phyloP scores from a whole-genome alignment of 2,797 vertebrate genomes.

The Lagorchestes hirsutus region DNA sequence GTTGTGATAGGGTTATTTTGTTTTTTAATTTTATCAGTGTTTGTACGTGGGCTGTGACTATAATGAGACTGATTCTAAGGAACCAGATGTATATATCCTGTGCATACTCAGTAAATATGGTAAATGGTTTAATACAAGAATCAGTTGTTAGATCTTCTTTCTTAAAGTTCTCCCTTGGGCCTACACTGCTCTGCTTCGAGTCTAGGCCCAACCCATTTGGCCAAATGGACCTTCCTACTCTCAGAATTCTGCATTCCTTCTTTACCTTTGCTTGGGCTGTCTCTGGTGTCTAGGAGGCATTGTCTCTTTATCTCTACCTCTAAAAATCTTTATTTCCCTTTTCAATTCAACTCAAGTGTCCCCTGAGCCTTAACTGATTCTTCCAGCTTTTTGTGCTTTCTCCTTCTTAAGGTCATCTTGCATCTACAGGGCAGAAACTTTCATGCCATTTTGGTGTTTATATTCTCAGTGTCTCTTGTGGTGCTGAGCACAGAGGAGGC shows the following conservation, averaged over 20 bases:
- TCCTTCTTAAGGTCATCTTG: not conserved
- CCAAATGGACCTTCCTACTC: not conserved
- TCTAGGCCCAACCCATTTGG: not conserved
- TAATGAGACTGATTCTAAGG: not conserved
- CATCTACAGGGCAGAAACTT: not conserved
- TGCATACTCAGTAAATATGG: not conserved
- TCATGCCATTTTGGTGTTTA: not conserved
- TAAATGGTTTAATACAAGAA: not conserved
- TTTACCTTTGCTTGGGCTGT: not conserved
- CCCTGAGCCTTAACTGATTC: not conserved
- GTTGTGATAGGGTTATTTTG: slow-evolving; percentile 71
- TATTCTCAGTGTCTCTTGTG: not conserved
- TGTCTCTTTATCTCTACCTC: not conserved
- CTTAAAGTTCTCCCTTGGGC: not conserved
- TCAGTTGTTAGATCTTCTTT: not conserved
- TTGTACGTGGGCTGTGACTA: not conserved
- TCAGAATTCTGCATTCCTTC: not conserved
- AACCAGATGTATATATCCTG: not conserved
- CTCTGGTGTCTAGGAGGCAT: not conserved
- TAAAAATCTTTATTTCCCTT: not conserved
- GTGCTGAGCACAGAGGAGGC: not conserved
- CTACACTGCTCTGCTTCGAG: not conserved
- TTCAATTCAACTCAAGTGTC: not conserved
- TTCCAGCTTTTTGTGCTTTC: not conserved
- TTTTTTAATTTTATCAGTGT: not conserved